Conservation (phyloP, 2,113 vertebrate genomes). For the Oreamnos americanus region DNA sequence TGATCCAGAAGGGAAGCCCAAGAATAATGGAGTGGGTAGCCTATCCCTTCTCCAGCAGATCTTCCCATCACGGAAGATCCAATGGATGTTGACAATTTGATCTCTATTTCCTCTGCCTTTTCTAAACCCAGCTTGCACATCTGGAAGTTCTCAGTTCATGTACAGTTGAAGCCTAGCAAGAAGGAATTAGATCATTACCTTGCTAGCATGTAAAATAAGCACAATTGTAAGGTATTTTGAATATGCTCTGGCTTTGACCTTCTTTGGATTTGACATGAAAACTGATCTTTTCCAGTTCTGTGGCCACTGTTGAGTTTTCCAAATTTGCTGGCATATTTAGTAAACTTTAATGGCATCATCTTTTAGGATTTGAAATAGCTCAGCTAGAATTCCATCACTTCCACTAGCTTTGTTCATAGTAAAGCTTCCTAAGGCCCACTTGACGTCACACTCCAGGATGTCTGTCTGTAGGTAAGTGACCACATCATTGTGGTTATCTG, state of each 20-base stretch:
- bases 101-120: background rate
- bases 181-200: background rate
- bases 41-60: background rate
- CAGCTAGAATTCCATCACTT: background rate
- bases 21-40: background rate
- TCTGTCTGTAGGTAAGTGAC: background rate
- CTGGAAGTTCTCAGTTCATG: background rate
- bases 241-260: background rate
- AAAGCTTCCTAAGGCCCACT: background rate
- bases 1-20: background rate
- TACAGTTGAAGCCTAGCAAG: background rate
- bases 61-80: background rate
- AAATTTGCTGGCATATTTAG: background rate
- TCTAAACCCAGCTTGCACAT: background rate
- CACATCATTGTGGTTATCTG: background rate
- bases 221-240: background rate
- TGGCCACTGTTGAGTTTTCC: background rate
- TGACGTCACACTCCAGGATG: background rate
- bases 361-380: background rate
- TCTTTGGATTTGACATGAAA: background rate
- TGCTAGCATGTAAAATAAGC: background rate
- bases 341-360: background rate
- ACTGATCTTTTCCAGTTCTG: background rate
- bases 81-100: background rate
- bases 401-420: background rate